A percentile compares a stretch with the other conserved stretches of the same genome.
These are phyloP conservation scores for Prunella himalayana DNA, from an alignment of 2,113 vertebrate genomes.

Conservation along the genomic window DNA sequence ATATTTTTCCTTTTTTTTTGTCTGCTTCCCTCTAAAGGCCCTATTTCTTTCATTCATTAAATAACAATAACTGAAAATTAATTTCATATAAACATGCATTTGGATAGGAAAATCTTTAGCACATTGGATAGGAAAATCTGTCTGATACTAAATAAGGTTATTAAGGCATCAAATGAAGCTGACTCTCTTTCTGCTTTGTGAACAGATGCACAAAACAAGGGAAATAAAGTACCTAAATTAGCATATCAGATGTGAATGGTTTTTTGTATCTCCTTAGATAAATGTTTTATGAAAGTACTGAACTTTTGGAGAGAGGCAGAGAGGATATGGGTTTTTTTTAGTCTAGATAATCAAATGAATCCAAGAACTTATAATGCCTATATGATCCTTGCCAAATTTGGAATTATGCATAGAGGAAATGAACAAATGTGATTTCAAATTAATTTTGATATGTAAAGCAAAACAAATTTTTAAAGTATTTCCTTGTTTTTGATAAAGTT, in stretches of 20 bases:
- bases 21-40: not conserved
- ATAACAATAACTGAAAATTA: not conserved
- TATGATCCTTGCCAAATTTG: not conserved
- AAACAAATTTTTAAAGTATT: not conserved
- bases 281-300: not conserved
- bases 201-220: not conserved
- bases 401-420: not conserved
- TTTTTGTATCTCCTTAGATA: not conserved
- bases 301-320: fast-evolving
- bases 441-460: not conserved
- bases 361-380: not conserved
- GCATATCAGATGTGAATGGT: not conserved
- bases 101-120: not conserved
- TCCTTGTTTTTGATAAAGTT: not conserved
- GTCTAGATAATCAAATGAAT: not conserved
- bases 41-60: not conserved
- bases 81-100: not conserved
- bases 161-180: not conserved
- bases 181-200: not conserved
- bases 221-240: not conserved
- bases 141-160: not conserved
- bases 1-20: not conserved
- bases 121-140: not conserved
- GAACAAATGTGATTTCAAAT: not conserved
- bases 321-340: not conserved